Conservation (phyloP, 2,888 invertebrate species). For the Terebella lapidaria region DNA sequence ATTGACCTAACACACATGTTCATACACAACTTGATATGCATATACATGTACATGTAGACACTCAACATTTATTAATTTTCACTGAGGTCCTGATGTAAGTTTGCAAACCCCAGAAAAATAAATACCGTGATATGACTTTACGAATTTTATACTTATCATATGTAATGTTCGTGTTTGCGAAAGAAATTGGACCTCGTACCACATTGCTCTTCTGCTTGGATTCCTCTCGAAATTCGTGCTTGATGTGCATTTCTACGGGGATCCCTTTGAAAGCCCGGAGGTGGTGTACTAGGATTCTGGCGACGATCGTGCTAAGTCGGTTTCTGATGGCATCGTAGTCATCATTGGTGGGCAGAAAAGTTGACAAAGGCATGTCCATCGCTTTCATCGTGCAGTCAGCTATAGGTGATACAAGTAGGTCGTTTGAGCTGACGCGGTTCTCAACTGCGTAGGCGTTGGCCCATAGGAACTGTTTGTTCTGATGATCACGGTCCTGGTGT, state of each 20-base stretch:
- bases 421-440: too few species aligned
- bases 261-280: neutral
- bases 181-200: neutral
- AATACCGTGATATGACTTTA: neutral
- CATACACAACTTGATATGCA: too few species aligned
- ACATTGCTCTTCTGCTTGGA: neutral
- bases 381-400: neutral
- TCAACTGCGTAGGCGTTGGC: neutral
- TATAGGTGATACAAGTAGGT: too few species aligned
- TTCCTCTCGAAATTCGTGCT: neutral
- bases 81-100: too few species aligned
- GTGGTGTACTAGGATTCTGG: neutral
- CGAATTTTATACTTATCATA: too few species aligned
- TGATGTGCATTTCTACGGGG: neutral
- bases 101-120: neutral
- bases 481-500: neutral
- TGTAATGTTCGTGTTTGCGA: neutral
- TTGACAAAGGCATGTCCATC: neutral
- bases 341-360: neutral
- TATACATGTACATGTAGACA: too few species aligned
- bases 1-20: neutral
- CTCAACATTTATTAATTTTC: too few species aligned
- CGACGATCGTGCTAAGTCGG: neutral
- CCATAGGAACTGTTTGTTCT: neutral
- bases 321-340: neutral